Evolutionary conservation across 2,797 vertebrate genomes (phyloP).

Genomic region (Mus caroli): DNA sequence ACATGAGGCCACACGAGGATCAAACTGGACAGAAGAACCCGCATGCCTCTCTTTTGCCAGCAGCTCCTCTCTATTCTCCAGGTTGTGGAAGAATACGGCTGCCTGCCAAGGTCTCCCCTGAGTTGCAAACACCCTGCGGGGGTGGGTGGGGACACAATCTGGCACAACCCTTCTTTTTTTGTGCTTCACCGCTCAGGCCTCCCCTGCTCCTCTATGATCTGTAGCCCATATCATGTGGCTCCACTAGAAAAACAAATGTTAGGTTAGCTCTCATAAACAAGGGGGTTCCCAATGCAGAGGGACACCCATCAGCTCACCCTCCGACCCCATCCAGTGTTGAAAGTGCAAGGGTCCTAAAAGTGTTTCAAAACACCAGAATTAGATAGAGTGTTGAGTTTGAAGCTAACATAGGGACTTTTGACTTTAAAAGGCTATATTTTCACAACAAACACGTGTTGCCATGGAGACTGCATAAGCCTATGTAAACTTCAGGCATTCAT

Average conservation of each 20-base stretch:
- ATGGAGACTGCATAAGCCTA: constrained; percentile 88
- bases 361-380: constrained; percentile 78
- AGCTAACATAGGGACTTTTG: constrained; percentile 86
- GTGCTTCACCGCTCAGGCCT: constrained; percentile 7
- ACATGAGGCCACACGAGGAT: not conserved
- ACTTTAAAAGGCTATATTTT: constrained; percentile 88
- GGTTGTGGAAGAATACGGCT: not conserved
- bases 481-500: constrained; percentile 90
- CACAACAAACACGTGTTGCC: constrained; percentile 89
- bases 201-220: not conserved
- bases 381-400: constrained; percentile 80
- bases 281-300: constrained; percentile 53
- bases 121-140: not conserved
- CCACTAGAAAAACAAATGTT: not conserved
- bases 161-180: not conserved
- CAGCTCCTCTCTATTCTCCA: not conserved
- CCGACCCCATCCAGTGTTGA: constrained; percentile 59
- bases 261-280: constrained; percentile 40
- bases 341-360: constrained; percentile 73
- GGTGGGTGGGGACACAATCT: not conserved
- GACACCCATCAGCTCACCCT: constrained; percentile 45
- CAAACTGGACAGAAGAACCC: not conserved
- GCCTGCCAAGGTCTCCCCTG: not conserved
- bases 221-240: not conserved
- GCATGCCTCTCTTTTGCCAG: not conserved